A percentile compares a stretch with the other conserved stretches of the same genome.
phyloP scores from a whole-genome alignment of 2,113 vertebrate species.

The Pluvianellus socialis region DNA sequence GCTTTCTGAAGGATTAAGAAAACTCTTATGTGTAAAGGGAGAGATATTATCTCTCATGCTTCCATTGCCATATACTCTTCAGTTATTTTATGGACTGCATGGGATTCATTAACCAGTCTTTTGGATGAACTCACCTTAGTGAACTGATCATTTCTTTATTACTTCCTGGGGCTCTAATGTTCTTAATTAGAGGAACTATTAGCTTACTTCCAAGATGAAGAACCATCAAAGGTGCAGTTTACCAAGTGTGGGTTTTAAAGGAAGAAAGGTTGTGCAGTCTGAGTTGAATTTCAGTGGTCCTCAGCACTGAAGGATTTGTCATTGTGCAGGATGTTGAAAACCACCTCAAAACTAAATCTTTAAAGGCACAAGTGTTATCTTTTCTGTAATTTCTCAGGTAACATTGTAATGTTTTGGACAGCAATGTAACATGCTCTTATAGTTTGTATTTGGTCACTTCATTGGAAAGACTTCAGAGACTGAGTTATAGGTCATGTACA shows the following conservation, averaged over 20 bases:
- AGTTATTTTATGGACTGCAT: not conserved
- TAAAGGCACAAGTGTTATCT: not conserved
- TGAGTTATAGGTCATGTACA: not conserved
- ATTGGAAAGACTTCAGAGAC: not conserved
- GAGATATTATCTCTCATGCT: not conserved
- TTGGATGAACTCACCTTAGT: not conserved
- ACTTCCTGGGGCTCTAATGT: not conserved
- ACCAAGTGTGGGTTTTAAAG: not conserved
- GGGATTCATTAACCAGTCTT: not conserved
- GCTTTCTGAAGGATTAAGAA: not conserved
- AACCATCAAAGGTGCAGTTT: not conserved
- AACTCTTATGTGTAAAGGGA: not conserved
- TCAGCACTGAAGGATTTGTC: not conserved
- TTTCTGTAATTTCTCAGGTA: not conserved
- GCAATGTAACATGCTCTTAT: not conserved
- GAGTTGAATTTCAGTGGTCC: not conserved
- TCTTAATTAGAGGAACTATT: not conserved
- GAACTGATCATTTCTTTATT: not conserved
- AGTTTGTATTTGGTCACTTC: not conserved
- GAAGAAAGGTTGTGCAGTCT: not conserved
- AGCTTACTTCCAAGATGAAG: not conserved
- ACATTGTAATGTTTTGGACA: not conserved
- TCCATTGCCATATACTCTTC: not conserved
- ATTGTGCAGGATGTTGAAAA: not conserved
- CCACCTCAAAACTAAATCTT: not conserved